Evolutionary conservation across 2,888 invertebrate species (phyloP), one percentile per base, ranked within the genome.

Genomic region (Marronus borbonicus): DNA sequence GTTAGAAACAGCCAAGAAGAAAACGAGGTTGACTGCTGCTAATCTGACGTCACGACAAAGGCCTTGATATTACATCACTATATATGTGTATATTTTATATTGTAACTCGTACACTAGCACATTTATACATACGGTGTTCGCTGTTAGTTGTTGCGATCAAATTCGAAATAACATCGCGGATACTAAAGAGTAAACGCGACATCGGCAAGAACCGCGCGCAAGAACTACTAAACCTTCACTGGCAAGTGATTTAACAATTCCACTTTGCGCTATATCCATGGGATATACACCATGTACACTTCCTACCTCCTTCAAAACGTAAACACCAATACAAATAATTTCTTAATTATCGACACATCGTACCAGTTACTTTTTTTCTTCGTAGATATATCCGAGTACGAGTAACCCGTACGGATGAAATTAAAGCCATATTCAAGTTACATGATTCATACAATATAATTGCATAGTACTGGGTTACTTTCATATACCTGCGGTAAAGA

Each of bases 41-140:
- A 75, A 72, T 60, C 76, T 82, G 82, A 83, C 83, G 83, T 83
- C 82, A 83, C 76, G 60, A 50, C 55, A 68, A 55, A 80, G 82
- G 80, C 83, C 83, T 83, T 83, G 83, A 79, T 81, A 80, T 82
- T 83, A 82, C 82, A 82, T 82, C 83, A 82, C 80, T 81, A 78
- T 77, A 75, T 72, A 65, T 65, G 64, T 76, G 20, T 66, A 65
- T 66, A 28, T 65, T 14, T 65, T 60, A 60, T 60, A 60, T 60
- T 28, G 20, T 28, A 60, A 60, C 60, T 60, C 17, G 17, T 17
- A 55, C 55, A 55, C 55, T 55, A 55, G 17, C 49, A 52, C 50
- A 50, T 44, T 12, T 12, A 12, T 44, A 44, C 52, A 69, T 69
- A 69, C 50, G 49, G n/a, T 17, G 55, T 55, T 4, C 55, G 55